Base-by-base conservation (phyloP, 2,888 invertebrate species). In the Ormyrus nitidulus region DNA sequence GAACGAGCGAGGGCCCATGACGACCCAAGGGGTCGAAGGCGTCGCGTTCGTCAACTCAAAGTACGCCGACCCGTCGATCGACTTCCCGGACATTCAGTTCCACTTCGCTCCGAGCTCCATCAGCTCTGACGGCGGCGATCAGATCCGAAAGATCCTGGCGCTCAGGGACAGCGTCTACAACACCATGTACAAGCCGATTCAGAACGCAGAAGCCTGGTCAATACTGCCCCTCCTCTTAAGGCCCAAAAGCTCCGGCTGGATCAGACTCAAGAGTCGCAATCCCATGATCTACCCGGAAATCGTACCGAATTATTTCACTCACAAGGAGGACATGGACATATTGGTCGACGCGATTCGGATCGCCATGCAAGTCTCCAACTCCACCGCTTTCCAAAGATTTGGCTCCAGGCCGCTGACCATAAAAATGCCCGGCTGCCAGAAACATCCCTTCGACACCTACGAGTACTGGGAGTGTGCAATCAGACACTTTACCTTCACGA, bases 221-320 rank as follows among this genome's bases (percentile, higher is more conserved):
- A 95, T 97, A 81, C 90, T 96, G 49, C 96, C 97, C 0, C 90
- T 97, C 5, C 90, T 97, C 0, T 90, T 99, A 84, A 93, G 98
- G 6, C 97, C 99, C 0, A 95, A 94, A 86, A 98, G 98, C 87
- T 93, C 94, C 0, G 99, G 99, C 0, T 95, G 95, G 93, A 92
- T 99, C n/a, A 94, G 95, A 71, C 91, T 99, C 19, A 94, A 94
- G 83, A 96, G 95, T 68, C 93, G 92, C 56, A 95, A 98, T 90
- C 98, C 98, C 0, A 92, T 94, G 83, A 94, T 95, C 0, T 94
- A 96, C 82, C 98, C 98, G 0, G 93, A 95, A 11, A 95, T 99
- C 75, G 95, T 96, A 88, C 98, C 98, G 0, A 98, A 98, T 89
- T 99, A 99, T 89, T 95, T 99, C 87, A 94, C 96, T 0, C 95